Evolutionary conservation across 1,140 invertebrate species (phyloP), one percentile per base, ranked within the genome.

Genomic region (Penaeus indicus): DNA sequence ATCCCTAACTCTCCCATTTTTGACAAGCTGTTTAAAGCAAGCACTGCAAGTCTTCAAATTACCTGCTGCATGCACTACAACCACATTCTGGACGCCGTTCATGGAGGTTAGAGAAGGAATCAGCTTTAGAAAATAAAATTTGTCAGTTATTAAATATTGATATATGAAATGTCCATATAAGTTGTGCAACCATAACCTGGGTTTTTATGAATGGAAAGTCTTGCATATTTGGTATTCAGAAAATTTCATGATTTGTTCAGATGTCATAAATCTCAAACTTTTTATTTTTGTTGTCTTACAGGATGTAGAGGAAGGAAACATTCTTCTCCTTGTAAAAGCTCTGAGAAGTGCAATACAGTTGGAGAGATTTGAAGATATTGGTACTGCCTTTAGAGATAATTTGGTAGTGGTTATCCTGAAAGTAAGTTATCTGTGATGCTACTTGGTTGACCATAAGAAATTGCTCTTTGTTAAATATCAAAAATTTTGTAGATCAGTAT

Each of bases 81-180:
- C 61, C 5, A 67, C 54, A 11, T 88, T 79, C 42, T 88, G 87
- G 87, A 84, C 42, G 5, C 81, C 81, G 1, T 19, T 5, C 18
- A 84, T 88, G 87, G 87, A 88, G 87, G 87, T 88, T 47, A 61
- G 54, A 13, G 54, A 54, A 54, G 54, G 16, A 16, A 54, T 54
- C 54, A 54, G 54, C 10, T 54, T 5, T 54, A 54, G 11, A 54
- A 54, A 54, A 13, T 54, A 54, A 0, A 54, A 13, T 54, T 54
- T 54, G 8, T 13, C 54, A 54, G 7, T 42, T 8, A 42, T 7
- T 42, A 11, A 54, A 54, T 16, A 13, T 54, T 11, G 1, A 13
- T 54, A 16, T 54, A 16, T 54, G 11, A 54, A 54, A 54, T 16
- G 16, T 54, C 1, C 54, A 54, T 54, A 11, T 54, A 54, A 54